These are phyloP conservation scores for Kryptolebias ocellatus DNA, from an alignment of 2,797 vertebrate genomes.

Conservation along the genomic window DNA sequence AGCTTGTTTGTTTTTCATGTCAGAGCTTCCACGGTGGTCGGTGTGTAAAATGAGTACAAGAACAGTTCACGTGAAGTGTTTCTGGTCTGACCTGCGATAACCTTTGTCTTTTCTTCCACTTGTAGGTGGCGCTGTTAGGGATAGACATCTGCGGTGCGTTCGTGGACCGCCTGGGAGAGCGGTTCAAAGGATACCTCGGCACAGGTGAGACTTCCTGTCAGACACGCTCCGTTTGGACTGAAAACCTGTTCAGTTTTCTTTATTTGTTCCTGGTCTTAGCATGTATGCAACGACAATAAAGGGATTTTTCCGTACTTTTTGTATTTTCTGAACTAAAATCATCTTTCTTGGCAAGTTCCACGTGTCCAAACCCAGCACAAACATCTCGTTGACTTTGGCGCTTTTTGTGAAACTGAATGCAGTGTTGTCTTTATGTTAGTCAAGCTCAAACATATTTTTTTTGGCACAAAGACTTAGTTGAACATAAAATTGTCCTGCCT, in stretches of 20 bases:
- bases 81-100: constrained; percentile 8
- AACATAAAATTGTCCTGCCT: neutral
- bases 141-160: constrained; percentile 93
- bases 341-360: neutral
- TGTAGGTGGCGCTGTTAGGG: constrained; percentile 91
- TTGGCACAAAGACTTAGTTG: neutral
- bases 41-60: neutral
- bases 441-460: too few relatives aligned
- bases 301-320: neutral
- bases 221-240: constrained; percentile 1
- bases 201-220: constrained; percentile 85
- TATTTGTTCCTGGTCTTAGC: neutral
- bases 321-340: neutral
- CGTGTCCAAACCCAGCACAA: neutral
- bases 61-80: neutral
- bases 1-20: too few relatives aligned
- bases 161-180: constrained; percentile 88
- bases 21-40: too few relatives aligned
- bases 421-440: constrained; percentile 4
- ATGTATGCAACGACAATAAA: neutral
- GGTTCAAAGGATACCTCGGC: constrained; percentile 89
- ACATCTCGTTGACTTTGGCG: constrained; percentile 7
- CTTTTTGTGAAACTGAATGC: constrained; percentile 10
- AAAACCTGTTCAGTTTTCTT: neutral
- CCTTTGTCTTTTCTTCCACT: constrained; percentile 23